Conservation (phyloP, 2,113 vertebrate genomes). For the Amia ocellicauda region DNA sequence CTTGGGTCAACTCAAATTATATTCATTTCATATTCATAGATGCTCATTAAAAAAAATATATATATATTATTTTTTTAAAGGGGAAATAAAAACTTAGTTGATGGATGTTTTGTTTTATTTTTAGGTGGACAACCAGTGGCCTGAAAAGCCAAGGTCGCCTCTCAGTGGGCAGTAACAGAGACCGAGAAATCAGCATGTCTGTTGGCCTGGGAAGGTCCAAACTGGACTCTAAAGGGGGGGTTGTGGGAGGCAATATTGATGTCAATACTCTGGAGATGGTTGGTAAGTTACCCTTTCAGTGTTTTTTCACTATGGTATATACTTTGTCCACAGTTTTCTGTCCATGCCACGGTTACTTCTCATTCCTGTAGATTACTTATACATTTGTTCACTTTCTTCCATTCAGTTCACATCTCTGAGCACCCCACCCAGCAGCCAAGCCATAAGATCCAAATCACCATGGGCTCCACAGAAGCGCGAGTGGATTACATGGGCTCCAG, state of each 20-base stretch:
- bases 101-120: conserved; percentile 19
- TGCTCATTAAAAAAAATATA: no score
- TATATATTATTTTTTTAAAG: no score
- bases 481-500: conserved; percentile 99
- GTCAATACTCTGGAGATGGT: conserved; percentile 98
- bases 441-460: conserved; percentile 96
- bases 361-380: no score
- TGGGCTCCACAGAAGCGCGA: conserved; percentile 97
- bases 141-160: conserved; percentile 96
- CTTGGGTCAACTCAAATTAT: no score
- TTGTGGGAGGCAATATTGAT: conserved; percentile 96
- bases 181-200: conserved; percentile 96
- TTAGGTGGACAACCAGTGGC: conserved; percentile 95
- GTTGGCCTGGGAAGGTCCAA: conserved; percentile 94
- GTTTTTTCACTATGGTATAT: no score
- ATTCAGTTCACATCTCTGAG: conserved; percentile 92
- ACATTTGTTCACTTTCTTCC: no score
- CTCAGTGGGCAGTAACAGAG: conserved; percentile 92
- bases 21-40: no score
- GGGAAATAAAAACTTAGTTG: no score
- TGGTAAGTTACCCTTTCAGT: conserved; percentile 72
- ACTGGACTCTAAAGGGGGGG: conserved; percentile 93
- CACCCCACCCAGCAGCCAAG: conserved; percentile 95
- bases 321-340: no score
- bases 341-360: no score